A percentile compares a stretch with the other conserved stretches of the same genome.
Evolutionary conservation across 2,113 vertebrate genomes (phyloP).

Genomic region (Xyliphius kryptos): DNA sequence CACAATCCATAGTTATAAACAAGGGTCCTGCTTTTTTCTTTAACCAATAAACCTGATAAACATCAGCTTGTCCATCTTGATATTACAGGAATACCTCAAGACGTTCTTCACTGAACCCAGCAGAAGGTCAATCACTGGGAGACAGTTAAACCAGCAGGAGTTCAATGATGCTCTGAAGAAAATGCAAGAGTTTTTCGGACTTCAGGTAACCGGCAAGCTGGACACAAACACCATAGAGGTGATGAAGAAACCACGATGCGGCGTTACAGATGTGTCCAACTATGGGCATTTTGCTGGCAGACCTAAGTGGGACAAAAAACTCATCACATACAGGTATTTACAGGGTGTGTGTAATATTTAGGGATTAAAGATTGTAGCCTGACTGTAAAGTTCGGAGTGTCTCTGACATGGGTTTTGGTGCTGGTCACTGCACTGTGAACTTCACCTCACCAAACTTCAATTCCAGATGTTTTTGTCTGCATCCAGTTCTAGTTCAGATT

Average conservation of each 20-base stretch:
- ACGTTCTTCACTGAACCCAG: slow-evolving; percentile 46
- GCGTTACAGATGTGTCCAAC: slow-evolving; percentile 60
- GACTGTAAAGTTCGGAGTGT: too few relatives aligned
- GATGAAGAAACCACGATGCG: slow-evolving; percentile 63
- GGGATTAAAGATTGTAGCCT: background rate
- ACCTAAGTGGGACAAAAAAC: slow-evolving; percentile 63
- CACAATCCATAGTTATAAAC: too few relatives aligned
- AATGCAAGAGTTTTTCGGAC: slow-evolving; percentile 65
- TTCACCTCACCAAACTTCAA: too few relatives aligned
- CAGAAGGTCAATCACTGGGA: background rate
- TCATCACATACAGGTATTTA: slow-evolving; percentile 65
- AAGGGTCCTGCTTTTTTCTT: too few relatives aligned
- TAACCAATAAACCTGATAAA: too few relatives aligned
- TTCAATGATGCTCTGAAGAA: slow-evolving; percentile 52
- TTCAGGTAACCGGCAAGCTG: slow-evolving; percentile 59
- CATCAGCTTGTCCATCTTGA: background rate
- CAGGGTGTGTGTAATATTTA: background rate
- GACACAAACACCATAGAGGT: slow-evolving; percentile 51
- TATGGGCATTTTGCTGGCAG: slow-evolving; percentile 60
- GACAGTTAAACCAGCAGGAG: slow-evolving; percentile 6
- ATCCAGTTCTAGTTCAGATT: too few relatives aligned
- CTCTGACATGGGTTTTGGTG: too few relatives aligned
- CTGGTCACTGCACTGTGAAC: too few relatives aligned
- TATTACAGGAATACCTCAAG: slow-evolving; percentile 49
- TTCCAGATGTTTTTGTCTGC: too few relatives aligned